Percentiles rank a stretch among this genome's conserved stretches.
phyloP scores from a whole-genome alignment of 2,888 invertebrate species.

The Hydraecia micacea region DNA sequence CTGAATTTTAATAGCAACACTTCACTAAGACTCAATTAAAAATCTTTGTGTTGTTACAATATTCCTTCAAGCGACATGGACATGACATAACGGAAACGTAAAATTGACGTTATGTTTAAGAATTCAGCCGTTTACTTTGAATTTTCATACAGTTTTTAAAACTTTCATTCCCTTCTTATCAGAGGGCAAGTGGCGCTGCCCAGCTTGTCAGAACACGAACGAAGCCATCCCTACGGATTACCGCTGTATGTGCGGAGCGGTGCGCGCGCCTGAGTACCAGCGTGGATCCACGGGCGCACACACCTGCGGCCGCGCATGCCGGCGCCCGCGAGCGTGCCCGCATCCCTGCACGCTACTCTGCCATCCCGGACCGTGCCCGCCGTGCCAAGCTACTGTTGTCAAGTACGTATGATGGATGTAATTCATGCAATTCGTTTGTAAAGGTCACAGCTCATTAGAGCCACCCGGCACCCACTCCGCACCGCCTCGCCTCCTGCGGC shows the following conservation, averaged over 20 bases:
- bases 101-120: not conserved
- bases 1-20: too few species aligned
- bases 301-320: conserved; percentile 97
- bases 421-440: not conserved
- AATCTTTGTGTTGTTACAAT: not conserved
- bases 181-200: conserved; percentile 98
- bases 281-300: conserved; percentile 94
- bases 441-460: too few species aligned
- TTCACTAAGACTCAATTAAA: not conserved
- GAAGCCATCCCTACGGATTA: conserved; percentile 94
- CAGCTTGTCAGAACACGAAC: conserved; percentile 97
- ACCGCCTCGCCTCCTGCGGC: too few species aligned
- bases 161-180: not conserved
- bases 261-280: conserved; percentile 93
- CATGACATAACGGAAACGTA: not conserved
- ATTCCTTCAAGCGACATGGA: too few species aligned
- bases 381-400: conserved; percentile 94
- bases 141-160: not conserved
- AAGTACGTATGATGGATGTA: conserved; percentile 78
- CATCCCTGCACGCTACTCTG: conserved; percentile 95
- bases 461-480: too few species aligned
- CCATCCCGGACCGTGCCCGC: conserved; percentile 98
- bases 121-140: not conserved
- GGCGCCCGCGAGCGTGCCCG: conserved; percentile 89
- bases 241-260: conserved; percentile 97